Conservation (phyloP, 2,797 vertebrate genomes). For the Chrosomus eos region DNA sequence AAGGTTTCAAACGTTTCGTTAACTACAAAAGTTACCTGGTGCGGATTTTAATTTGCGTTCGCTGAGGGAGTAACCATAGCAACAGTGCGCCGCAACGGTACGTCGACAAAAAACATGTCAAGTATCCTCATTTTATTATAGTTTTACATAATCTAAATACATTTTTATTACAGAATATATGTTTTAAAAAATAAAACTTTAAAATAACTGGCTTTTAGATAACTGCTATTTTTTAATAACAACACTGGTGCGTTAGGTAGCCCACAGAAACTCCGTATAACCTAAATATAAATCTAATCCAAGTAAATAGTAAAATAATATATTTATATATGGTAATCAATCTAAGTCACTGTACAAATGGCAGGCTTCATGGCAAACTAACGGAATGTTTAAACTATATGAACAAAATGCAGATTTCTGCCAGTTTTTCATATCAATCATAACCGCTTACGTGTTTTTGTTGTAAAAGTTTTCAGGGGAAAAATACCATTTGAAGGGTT, state of each 20-base stretch:
- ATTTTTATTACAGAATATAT: neutral
- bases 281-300: neutral
- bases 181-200: no score
- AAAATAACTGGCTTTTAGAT: no score
- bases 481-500: no score
- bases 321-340: neutral
- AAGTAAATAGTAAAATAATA: neutral
- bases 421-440: neutral
- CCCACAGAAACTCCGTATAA: neutral
- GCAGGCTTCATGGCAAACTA: neutral
- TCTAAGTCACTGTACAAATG: neutral
- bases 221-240: no score
- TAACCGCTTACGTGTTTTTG: neutral
- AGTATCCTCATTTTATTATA: neutral
- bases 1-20: neutral
- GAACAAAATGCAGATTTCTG: neutral
- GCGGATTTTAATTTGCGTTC: neutral
- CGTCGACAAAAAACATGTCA: neutral
- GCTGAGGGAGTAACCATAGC: neutral
- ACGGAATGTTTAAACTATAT: neutral
- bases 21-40: neutral
- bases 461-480: neutral
- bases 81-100: neutral
- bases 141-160: neutral
- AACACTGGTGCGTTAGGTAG: no score